Conservation (phyloP, 2,888 invertebrate genomes). For the Synergus umbraculus region DNA sequence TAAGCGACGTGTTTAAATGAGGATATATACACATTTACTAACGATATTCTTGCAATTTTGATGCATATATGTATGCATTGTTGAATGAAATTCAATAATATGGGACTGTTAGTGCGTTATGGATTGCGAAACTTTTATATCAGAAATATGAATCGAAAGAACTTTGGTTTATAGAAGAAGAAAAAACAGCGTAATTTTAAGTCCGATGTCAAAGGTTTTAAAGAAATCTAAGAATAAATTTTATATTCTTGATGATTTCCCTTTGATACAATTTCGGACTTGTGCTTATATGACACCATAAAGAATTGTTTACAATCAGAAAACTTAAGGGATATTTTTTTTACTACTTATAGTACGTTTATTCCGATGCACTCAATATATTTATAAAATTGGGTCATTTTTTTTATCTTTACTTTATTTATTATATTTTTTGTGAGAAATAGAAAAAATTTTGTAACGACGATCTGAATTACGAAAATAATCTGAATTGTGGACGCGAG, state of each 20-base stretch:
- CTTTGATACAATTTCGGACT: neutral
- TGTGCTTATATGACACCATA: neutral
- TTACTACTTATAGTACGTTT: neutral
- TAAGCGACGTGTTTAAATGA: conserved; percentile 11
- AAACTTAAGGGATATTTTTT: neutral
- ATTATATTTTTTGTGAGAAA: neutral
- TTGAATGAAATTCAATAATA: neutral
- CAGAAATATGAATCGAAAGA: neutral
- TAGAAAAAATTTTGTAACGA: neutral
- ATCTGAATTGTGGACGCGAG: neutral
- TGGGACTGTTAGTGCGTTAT: conserved; percentile 12
- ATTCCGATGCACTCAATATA: neutral
- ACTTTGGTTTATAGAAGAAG: neutral
- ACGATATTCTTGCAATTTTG: conserved; percentile 36
- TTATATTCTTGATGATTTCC: neutral
- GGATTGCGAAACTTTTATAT: conserved; percentile 22
- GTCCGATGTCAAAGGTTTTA: neutral
- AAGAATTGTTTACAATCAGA: neutral
- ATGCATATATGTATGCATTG: conserved; percentile 35
- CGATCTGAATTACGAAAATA: conserved; percentile 11
- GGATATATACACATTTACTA: conserved; percentile 25
- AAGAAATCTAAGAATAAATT: neutral
- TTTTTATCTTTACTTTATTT: neutral
- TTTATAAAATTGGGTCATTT: neutral
- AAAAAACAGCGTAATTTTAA: neutral